These are phyloP conservation scores for Drosophila pectinifera DNA, from an alignment of 1,140 invertebrate species.

Conservation along the genomic window DNA sequence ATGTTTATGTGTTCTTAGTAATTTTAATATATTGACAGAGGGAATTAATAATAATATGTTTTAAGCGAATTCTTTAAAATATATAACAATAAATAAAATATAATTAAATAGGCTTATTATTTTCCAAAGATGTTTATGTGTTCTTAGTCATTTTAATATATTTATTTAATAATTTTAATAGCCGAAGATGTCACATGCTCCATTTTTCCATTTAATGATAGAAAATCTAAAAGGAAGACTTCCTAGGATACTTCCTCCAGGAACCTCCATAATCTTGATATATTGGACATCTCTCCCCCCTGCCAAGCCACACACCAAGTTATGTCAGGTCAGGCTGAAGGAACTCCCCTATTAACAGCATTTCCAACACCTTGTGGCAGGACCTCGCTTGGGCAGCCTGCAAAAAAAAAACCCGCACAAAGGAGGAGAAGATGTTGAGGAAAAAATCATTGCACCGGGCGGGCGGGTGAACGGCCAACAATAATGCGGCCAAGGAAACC, in stretches of 20 bases:
- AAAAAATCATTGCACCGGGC: slow-evolving; percentile 76
- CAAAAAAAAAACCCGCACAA: slow-evolving; percentile 57
- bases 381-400: slow-evolving; percentile 20
- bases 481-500: slow-evolving; percentile 62
- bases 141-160: too few species aligned
- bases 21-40: too few species aligned
- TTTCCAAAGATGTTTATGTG: not conserved
- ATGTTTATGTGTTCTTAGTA: not conserved
- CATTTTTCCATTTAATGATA: not conserved
- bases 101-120: not conserved
- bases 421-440: slow-evolving; percentile 31
- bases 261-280: slow-evolving; percentile 18
- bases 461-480: slow-evolving; percentile 44
- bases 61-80: too few species aligned
- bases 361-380: slow-evolving; percentile 69
- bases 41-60: too few species aligned
- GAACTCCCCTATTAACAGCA: slow-evolving; percentile 70
- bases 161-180: not conserved
- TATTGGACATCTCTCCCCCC: slow-evolving; percentile 13
- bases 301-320: slow-evolving; percentile 23
- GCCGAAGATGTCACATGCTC: not conserved
- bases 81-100: too few species aligned
- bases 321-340: slow-evolving; percentile 33
- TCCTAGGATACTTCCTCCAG: not conserved
- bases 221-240: not conserved